Conservation (phyloP, 2,113 vertebrate genomes). For the Pimephales promelas region DNA sequence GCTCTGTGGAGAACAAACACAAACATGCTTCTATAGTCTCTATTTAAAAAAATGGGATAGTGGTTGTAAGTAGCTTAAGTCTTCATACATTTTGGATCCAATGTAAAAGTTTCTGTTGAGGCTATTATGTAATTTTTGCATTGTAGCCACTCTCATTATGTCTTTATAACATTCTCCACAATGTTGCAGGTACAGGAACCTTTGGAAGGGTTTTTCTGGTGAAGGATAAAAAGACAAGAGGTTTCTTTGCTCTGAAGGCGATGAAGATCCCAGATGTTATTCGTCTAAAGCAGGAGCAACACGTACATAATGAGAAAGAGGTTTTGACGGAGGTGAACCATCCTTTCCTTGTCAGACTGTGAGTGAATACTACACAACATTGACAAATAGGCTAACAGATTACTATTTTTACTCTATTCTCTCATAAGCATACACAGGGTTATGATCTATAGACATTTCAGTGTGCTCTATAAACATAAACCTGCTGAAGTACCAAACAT, state of each 20-base stretch:
- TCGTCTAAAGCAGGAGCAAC: constrained; percentile 94
- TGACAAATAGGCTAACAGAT: neutral
- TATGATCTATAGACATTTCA: neutral
- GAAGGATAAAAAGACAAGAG: constrained; percentile 80
- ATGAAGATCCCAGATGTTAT: constrained; percentile 97
- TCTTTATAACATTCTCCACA: too few relatives aligned
- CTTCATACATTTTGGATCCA: neutral
- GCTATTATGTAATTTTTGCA: neutral
- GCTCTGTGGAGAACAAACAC: constrained; percentile 26
- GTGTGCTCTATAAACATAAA: neutral
- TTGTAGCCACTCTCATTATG: neutral
- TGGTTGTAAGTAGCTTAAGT: neutral
- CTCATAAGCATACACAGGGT: neutral
- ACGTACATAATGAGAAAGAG: constrained; percentile 95
- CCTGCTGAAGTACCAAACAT: neutral
- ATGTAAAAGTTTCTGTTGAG: too few relatives aligned
- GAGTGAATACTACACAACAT: constrained; percentile 68
- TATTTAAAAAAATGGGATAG: neutral
- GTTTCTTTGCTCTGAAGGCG: constrained; percentile 90
- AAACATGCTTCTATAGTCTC: constrained; percentile 19
- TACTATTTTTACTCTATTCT: neutral
- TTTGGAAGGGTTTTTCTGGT: constrained; percentile 95
- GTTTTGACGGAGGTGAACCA: constrained; percentile 90
- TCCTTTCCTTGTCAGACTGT: constrained; percentile 92
- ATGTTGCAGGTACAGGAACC: constrained; percentile 85